Evolutionary conservation across 2,797 vertebrate species (phyloP).

Genomic region (Tolypeutes matacus): DNA sequence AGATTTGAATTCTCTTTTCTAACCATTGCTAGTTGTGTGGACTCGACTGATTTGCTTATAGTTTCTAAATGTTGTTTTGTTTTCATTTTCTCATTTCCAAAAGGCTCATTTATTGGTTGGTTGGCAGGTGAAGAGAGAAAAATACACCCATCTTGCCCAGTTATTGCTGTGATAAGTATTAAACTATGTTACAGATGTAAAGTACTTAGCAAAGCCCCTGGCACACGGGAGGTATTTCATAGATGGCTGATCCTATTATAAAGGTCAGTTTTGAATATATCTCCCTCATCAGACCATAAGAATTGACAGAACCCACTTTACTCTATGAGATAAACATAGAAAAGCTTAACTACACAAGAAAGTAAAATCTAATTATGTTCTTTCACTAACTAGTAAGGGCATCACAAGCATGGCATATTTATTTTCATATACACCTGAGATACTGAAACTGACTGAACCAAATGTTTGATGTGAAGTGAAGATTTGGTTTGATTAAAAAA

Average conservation of each 20-base stretch:
- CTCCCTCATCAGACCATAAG: background rate
- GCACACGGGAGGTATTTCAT: background rate
- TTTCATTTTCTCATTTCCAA: constrained; percentile 29
- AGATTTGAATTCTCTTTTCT: background rate
- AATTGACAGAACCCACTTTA: constrained; percentile 4
- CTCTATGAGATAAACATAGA: background rate
- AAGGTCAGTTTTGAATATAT: constrained; percentile 11
- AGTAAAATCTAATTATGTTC: background rate
- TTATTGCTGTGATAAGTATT: background rate
- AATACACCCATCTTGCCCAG: background rate
- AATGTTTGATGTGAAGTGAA: constrained; percentile 17
- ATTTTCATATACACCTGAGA: constrained; percentile 10
- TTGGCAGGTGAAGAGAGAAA: background rate
- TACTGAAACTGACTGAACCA: background rate
- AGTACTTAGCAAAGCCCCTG: background rate
- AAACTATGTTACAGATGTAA: constrained; percentile 17
- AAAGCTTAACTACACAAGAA: constrained; percentile 41
- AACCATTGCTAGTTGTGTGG: background rate
- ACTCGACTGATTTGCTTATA: background rate
- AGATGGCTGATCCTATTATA: background rate
- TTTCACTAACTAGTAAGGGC: background rate
- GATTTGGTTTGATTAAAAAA: background rate
- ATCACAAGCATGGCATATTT: constrained; percentile 8
- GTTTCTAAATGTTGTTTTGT: constrained; percentile 45
- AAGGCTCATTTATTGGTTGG: background rate